Conservation (phyloP, 2,113 vertebrate genomes). For the Salvelinus fontinalis region DNA sequence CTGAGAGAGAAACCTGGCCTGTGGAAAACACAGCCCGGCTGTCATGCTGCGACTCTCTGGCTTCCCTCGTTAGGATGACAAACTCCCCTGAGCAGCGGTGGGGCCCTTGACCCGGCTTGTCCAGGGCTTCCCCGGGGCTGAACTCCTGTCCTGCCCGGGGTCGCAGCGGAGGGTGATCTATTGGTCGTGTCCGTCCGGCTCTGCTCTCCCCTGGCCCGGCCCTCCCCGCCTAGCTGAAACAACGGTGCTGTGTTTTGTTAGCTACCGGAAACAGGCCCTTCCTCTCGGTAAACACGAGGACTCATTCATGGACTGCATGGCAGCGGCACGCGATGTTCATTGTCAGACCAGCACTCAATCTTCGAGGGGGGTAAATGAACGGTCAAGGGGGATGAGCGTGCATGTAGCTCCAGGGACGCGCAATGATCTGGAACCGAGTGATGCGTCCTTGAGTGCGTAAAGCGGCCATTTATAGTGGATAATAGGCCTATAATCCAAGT, state of each 20-base stretch:
- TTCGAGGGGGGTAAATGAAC: conserved; percentile 23
- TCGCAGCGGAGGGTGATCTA: conserved; percentile 79
- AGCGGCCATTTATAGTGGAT: not conserved
- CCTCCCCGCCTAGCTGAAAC: conserved; percentile 67
- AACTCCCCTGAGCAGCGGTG: conserved; percentile 35
- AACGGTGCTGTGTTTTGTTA: conserved; percentile 83
- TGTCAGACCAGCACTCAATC: conserved; percentile 58
- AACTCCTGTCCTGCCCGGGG: conserved; percentile 30
- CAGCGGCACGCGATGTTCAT: conserved; percentile 72
- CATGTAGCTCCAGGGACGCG: not conserved
- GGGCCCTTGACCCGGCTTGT: conserved; percentile 45
- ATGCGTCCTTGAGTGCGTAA: not conserved
- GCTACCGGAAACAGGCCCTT: conserved; percentile 96
- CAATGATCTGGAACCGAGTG: not conserved
- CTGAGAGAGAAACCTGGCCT: conserved; percentile 33
- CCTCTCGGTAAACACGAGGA: conserved; percentile 91
- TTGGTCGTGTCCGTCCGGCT: conserved; percentile 75
- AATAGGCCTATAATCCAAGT: not conserved
- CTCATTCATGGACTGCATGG: conserved; percentile 65
- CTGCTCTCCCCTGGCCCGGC: conserved; percentile 7
- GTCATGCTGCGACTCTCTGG: conserved; percentile 29
- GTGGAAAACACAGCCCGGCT: conserved; percentile 52
- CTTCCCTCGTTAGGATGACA: conserved; percentile 46
- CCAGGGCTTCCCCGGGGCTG: conserved; percentile 49
- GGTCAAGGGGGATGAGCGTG: conserved; percentile 37